Conservation (phyloP, 2,888 invertebrate species). For the Ethmia dodecea region DNA sequence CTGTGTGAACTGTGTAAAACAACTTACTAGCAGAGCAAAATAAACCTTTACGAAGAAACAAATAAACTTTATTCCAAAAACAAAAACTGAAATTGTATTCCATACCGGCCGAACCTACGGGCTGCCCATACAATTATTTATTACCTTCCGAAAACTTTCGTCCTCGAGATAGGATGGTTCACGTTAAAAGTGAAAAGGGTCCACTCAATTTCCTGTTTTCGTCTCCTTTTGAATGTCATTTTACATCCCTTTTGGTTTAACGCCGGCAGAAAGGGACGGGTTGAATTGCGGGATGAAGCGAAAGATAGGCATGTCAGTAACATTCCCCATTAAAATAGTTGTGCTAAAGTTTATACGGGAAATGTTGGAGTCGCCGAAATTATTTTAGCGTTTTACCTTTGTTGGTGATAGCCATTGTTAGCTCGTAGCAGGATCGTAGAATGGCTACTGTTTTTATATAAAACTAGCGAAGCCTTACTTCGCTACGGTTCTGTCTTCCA, state of each 20-base stretch:
- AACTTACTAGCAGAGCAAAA: too few relatives aligned
- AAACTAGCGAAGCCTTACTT: too few relatives aligned
- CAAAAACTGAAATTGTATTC: too few relatives aligned
- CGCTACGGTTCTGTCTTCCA: too few relatives aligned
- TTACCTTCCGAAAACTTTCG: conserved; percentile 17
- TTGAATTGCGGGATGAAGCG: conserved; percentile 2
- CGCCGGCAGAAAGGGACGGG: conserved; percentile 17
- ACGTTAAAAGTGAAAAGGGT: conserved; percentile 47
- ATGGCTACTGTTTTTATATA: too few relatives aligned
- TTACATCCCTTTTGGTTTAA: conserved; percentile 25
- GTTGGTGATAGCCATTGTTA: too few relatives aligned
- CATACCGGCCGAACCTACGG: too few relatives aligned
- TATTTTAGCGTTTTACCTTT: conserved; percentile 3
- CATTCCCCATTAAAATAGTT: conserved; percentile 49
- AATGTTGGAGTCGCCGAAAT: conserved; percentile 12
- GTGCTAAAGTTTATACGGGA: conserved; percentile 12
- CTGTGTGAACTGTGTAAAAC: too few relatives aligned
- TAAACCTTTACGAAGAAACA: too few relatives aligned
- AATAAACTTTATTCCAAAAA: too few relatives aligned
- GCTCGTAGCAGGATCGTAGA: too few relatives aligned
- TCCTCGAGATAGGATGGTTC: conserved; percentile 10
- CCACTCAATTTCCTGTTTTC: conserved; percentile 46
- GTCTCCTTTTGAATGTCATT: conserved; percentile 20
- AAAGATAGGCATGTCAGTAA: conserved; percentile 35
- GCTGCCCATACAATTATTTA: conserved; percentile 4